Base-by-base conservation (phyloP, 2,113 vertebrate species). In the Rhinopomastus cyanomelas region DNA sequence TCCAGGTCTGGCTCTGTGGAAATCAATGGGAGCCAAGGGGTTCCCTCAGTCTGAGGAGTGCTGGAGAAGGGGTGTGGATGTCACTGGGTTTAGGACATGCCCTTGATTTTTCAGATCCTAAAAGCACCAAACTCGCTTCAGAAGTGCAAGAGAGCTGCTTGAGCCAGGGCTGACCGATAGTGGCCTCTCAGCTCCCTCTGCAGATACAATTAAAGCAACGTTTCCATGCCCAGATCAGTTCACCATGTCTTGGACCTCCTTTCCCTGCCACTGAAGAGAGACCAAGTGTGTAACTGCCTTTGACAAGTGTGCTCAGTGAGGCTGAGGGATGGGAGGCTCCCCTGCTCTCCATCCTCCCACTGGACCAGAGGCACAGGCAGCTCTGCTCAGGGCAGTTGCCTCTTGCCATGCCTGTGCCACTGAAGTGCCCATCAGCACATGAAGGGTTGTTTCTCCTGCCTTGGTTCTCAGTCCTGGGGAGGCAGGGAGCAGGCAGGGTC, bases 161-260 rank as follows among this genome's bases (percentile, higher is more conserved):
- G 32, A 81, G 65, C 22, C 27, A 34, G 81, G 52, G n/a, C 48
- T 81, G 80, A 67, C 75, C 5, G 1, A 62, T n/a, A 48, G 49
- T 29, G 60, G 69, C 92, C 36, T 85, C 81, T 77, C 80, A 77
- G 85, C 88, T 88, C 80, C 80, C 73, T 86, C 89, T 87, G 82
- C 78, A 80, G 82, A 79, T 79, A 8, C 6, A 34, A 89, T 69
- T 8, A 75, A 44, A 60, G 52, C n/a, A 34, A 16, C 4, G 13
- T 57, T 89, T 55, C 22, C 78, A 46, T 19, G 12, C 18, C 23
- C 22, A 36, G 73, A 61, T 39, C 25, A 29, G 5, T 44, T 39
- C 42, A 8, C 29, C 14, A 11, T 52, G 29, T 7, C 68, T 61
- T 44, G 36, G 36, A 42, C 36, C 12, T 74, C 57, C 22, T 83